Conservation (phyloP, 2,113 vertebrate genomes). For the Chroicocephalus ridibundus region DNA sequence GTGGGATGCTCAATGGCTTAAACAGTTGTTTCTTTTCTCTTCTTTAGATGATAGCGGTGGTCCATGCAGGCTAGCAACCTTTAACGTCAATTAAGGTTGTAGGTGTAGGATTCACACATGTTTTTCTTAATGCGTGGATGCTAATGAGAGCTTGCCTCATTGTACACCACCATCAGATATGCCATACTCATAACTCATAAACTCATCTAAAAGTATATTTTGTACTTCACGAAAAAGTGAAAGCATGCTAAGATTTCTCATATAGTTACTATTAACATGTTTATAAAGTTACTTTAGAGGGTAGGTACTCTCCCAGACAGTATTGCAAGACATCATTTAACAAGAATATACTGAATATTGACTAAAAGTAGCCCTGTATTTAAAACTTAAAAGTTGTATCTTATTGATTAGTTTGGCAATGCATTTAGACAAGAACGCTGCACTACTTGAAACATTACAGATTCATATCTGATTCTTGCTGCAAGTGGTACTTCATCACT, state of each 20-base stretch:
- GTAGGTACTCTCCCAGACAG: background rate
- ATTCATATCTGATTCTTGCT: background rate
- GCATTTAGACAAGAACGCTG: background rate
- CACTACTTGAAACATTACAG: background rate
- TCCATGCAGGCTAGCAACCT: background rate
- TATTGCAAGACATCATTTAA: background rate
- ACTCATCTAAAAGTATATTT: background rate
- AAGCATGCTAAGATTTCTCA: background rate
- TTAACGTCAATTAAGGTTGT: background rate
- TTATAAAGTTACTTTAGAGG: background rate
- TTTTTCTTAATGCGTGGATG: background rate
- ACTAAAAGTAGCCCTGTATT: background rate
- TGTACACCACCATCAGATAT: accelerated
- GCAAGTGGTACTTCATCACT: background rate
- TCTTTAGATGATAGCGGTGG: conserved; percentile 10
- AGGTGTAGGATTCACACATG: background rate
- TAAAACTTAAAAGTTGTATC: background rate
- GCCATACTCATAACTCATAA: background rate
- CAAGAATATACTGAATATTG: background rate
- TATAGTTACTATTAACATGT: background rate
- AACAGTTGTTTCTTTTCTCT: conserved; percentile 22
- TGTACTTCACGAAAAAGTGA: background rate
- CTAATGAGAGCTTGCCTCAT: background rate
- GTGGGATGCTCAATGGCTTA: conserved; percentile 52
- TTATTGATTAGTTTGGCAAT: background rate